Evolutionary conservation across 2,888 invertebrate species (phyloP), one percentile per base, ranked within the genome.

Genomic region (Scaptomyza cyrtandrae): DNA sequence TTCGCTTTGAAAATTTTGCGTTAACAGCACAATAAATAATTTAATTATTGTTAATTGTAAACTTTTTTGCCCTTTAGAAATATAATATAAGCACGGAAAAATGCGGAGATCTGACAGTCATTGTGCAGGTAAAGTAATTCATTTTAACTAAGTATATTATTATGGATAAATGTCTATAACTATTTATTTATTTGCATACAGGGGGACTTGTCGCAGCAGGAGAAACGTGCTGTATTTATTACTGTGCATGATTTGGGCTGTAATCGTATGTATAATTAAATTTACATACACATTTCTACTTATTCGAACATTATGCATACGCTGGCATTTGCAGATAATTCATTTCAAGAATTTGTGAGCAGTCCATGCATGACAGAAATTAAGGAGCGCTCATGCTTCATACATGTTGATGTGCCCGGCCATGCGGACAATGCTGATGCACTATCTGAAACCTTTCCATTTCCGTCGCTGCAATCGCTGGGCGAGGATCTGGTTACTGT

Each of bases 191-290:
- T 29, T 53, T 27, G 0, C 1, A 14, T 57, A 19, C 3, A 97
- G 96, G 97, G 97, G 64, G 96, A 96, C 92, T 91, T 97, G 82
- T 94, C 95, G 78, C 96, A 96, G 89, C 95, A 96, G 88, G 96
- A 96, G 86, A 96, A 96, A 90, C 93, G 95, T 91, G 97, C 97
- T 68, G 95, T 97, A 76, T 97, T 98, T 90, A 93, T 98, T 58
- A 98, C 97, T 33, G 96, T 97, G 0, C 97, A 98, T 92, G 97
- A 98, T 91, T 93, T 98, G 88, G 97, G 97, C 89, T 95, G 95
- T 88, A 96, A 96, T 90, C 95, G 95, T 95, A 92, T 94, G 95
- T 90, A 66, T 46, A 24, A 35, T 16, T 13, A 3, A 29, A 39
- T 6, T 43, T 9, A 9, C 2, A n/a, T 1, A 2, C 0, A 5